Evolutionary conservation across 2,888 invertebrate species (phyloP).

Genomic region (Cantharis lateralis): DNA sequence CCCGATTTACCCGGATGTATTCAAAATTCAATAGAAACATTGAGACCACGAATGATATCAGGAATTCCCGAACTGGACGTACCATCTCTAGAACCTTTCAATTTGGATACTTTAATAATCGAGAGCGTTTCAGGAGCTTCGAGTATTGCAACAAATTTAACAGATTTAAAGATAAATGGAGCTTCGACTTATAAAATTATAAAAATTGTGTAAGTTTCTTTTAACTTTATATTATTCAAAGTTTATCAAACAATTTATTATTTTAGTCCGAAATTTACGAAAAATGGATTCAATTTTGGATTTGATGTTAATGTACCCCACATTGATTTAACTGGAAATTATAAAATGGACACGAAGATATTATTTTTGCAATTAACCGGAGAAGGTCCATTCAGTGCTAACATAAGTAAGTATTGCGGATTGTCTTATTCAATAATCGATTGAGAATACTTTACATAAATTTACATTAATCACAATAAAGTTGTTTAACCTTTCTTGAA

Average conservation of each 20-base stretch:
- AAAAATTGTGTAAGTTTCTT: conserved; percentile 8
- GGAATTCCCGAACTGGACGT: conserved; percentile 15
- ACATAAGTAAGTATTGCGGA: conserved; percentile 15
- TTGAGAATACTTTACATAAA: neutral
- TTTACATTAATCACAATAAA: neutral
- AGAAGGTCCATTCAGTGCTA: conserved; percentile 15
- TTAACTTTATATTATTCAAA: neutral
- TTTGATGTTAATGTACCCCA: conserved; percentile 10
- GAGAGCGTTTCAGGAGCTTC: conserved; percentile 2
- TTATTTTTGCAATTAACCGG: conserved; percentile 18
- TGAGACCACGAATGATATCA: conserved; percentile 2
- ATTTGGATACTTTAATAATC: conserved; percentile 2
- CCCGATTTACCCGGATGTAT: conserved; percentile 16
- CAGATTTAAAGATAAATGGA: conserved; percentile 3
- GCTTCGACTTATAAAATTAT: conserved; percentile 9
- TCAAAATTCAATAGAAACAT: neutral
- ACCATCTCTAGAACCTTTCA: conserved; percentile 17
- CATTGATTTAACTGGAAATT: conserved; percentile 1
- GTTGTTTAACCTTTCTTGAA: neutral
- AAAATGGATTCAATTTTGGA: conserved; percentile 12
- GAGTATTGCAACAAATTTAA: conserved; percentile 12
- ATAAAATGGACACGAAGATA: conserved; percentile 17
- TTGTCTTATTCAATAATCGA: neutral
- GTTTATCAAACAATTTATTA: neutral
- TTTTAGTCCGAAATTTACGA: conserved; percentile 11